A percentile compares a stretch with the other conserved stretches of the same genome.
phyloP scores from a whole-genome alignment of 1,140 invertebrate genomes.

The Aphis gossypii region DNA sequence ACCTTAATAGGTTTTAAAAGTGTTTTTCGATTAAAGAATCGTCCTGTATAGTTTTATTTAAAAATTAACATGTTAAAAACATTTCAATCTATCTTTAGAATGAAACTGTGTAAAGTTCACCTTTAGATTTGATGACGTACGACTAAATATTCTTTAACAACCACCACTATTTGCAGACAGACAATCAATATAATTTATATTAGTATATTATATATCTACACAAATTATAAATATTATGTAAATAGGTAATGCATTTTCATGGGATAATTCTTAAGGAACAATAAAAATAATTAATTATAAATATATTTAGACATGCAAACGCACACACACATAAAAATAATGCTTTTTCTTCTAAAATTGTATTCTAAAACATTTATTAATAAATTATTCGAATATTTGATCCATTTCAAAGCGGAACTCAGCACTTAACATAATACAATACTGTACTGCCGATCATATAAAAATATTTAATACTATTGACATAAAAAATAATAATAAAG shows the following conservation, averaged over 20 bases:
- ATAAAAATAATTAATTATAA: background rate
- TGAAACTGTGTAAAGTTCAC: background rate
- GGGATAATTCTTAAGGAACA: background rate
- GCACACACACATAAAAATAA: background rate
- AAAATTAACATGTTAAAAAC: background rate
- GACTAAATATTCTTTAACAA: background rate
- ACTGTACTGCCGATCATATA: conserved; percentile 26
- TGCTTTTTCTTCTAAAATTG: conserved; percentile 7
- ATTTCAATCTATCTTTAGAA: too few relatives aligned
- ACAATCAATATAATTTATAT: background rate
- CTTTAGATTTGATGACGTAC: background rate
- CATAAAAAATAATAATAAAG: conserved; percentile 33
- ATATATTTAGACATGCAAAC: background rate
- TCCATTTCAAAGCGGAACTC: conserved; percentile 35
- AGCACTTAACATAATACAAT: background rate
- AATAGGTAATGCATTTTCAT: background rate
- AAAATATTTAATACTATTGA: conserved; percentile 55
- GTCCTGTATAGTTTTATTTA: too few relatives aligned
- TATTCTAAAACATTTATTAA: conserved; percentile 51
- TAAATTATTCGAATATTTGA: conserved; percentile 29
- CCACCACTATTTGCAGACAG: background rate
- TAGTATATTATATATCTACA: background rate
- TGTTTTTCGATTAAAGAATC: too few relatives aligned
- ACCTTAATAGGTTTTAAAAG: too few relatives aligned
- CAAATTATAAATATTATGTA: background rate